Percentiles rank a stretch among this genome's conserved stretches.
Conservation (phyloP, 2,113 vertebrate genomes). For the Microtus richardsoni region DNA sequence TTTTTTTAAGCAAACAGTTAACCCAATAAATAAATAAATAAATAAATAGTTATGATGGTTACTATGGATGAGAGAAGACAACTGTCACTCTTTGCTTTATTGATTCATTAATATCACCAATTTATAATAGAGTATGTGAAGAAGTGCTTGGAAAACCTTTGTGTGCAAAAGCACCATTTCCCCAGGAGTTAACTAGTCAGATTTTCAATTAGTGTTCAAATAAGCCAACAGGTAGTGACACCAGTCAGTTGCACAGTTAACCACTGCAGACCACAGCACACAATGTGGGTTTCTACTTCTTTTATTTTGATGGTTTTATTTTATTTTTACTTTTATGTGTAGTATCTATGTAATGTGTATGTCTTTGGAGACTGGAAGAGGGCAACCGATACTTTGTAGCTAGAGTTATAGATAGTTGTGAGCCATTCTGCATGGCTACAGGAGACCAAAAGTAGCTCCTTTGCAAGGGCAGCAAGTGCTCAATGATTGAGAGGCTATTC, state of each 20-base stretch:
- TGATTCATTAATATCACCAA: background rate
- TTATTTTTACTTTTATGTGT: background rate
- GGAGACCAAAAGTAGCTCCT: background rate
- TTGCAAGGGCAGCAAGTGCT: background rate
- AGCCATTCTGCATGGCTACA: background rate
- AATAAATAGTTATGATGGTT: background rate
- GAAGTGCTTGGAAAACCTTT: background rate
- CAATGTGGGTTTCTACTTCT: background rate
- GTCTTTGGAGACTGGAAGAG: background rate
- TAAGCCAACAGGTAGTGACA: background rate
- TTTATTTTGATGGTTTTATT: background rate
- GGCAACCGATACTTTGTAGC: background rate
- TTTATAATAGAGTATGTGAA: background rate
- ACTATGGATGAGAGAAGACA: background rate
- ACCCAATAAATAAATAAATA: too few species aligned
- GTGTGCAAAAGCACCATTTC: background rate
- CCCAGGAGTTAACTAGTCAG: background rate
- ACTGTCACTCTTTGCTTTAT: background rate
- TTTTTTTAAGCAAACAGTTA: background rate
- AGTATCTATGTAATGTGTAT: background rate
- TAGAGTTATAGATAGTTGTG: background rate
- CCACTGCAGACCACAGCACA: background rate
- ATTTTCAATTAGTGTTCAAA: background rate
- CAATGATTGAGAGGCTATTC: background rate
- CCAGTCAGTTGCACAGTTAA: background rate